Evolutionary conservation across 1,140 invertebrate genomes (phyloP).

Genomic region (Drosophila sproati): DNA sequence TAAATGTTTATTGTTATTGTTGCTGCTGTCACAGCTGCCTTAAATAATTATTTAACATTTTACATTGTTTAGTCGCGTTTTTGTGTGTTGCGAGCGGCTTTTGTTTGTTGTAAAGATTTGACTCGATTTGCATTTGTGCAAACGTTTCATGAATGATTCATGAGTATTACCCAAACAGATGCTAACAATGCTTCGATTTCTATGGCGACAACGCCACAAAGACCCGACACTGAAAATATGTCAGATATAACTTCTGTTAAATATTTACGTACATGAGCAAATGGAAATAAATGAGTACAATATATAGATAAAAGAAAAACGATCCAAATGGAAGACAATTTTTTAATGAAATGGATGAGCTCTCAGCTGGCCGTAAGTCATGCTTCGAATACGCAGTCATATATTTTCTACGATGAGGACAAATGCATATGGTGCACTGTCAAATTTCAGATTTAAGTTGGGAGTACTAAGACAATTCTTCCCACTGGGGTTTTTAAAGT

Average conservation of each 20-base stretch:
- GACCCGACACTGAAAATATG: constrained; percentile 13
- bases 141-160: constrained; percentile 79
- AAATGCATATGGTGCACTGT: not conserved
- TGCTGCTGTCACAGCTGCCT: constrained; percentile 53
- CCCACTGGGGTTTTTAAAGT: not conserved
- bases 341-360: not conserved
- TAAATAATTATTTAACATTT: constrained; percentile 80
- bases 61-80: constrained; percentile 75
- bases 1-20: constrained; percentile 64
- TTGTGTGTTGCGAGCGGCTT: constrained; percentile 36
- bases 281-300: not conserved
- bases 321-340: not conserved
- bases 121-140: constrained; percentile 77
- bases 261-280: not conserved
- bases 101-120: constrained; percentile 79
- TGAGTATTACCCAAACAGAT: constrained; percentile 69
- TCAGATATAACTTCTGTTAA: not conserved
- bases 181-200: constrained; percentile 74
- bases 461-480: not conserved
- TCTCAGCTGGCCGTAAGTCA: not conserved
- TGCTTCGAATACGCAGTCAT: not conserved
- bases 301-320: not conserved
- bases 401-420: not conserved
- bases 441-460: not conserved
- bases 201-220: constrained; percentile 24